These are phyloP conservation scores for Antrozous pallidus DNA, from an alignment of 2,797 vertebrate genomes.

Conservation along the genomic window DNA sequence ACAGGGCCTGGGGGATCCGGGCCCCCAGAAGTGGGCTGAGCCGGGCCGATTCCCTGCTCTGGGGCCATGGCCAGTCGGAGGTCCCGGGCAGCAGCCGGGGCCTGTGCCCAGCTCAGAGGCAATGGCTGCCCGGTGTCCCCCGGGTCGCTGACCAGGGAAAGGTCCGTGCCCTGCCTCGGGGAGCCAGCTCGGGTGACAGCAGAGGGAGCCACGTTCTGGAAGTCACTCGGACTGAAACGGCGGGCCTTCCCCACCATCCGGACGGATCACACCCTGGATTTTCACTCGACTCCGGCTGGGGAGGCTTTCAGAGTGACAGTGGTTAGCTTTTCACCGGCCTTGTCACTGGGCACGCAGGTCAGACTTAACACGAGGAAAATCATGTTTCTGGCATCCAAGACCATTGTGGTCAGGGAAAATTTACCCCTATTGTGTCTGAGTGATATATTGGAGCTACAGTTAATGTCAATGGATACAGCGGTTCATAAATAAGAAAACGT, in stretches of 20 bases:
- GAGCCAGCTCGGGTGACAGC: neutral
- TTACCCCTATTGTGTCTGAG: neutral
- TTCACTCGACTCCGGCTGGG: accelerated
- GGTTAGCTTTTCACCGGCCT: neutral
- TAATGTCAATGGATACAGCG: neutral
- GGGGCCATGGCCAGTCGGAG: neutral
- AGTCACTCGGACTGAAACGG: neutral
- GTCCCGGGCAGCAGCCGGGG: neutral
- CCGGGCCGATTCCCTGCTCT: neutral
- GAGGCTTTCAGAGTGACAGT: too few species aligned
- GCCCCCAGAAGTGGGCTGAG: neutral
- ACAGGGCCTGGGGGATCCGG: neutral
- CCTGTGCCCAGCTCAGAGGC: neutral
- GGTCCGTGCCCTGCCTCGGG: neutral
- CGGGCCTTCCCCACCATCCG: neutral
- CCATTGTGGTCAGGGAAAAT: neutral
- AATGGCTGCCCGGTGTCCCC: neutral
- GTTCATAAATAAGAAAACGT: neutral
- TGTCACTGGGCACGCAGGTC: neutral
- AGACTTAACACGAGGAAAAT: neutral
- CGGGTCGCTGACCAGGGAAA: neutral
- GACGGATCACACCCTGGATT: neutral
- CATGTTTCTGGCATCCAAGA: neutral
- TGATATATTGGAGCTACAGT: neutral
- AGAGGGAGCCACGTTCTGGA: neutral